Percentiles rank a stretch among this genome's conserved stretches.
Evolutionary conservation across 2,888 invertebrate genomes (phyloP).

Genomic region (Parascotia fuliginaria): DNA sequence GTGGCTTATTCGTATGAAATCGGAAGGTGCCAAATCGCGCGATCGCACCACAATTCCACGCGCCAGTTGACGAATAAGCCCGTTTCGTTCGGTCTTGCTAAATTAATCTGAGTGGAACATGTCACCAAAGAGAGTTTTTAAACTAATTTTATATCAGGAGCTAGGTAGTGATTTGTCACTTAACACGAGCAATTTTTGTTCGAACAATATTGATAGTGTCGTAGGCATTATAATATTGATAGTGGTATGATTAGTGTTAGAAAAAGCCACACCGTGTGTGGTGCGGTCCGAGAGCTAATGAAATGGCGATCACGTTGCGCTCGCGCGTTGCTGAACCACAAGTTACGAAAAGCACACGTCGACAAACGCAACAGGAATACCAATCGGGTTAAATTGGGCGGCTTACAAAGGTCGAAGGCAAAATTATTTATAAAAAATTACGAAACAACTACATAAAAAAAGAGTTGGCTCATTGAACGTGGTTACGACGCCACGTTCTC

Average conservation of each 20-base stretch:
- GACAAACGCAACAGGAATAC: constrained; percentile 77
- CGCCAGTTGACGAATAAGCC: too few species aligned
- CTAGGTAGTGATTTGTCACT: too few species aligned
- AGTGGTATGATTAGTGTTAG: constrained; percentile 47
- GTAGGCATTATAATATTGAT: background rate
- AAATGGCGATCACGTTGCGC: constrained; percentile 69
- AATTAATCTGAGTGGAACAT: too few species aligned
- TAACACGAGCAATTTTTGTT: background rate
- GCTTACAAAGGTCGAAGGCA: constrained; percentile 82
- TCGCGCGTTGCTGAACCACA: constrained; percentile 59
- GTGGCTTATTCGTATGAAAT: too few species aligned
- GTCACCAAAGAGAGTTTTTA: too few species aligned
- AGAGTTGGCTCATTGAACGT: constrained; percentile 83
- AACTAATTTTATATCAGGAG: too few species aligned
- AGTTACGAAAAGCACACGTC: constrained; percentile 78
- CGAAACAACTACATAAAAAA: constrained; percentile 78
- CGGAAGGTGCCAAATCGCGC: too few species aligned
- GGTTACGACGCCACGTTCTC: constrained; percentile 79
- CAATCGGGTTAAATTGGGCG: constrained; percentile 81
- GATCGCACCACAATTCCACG: too few species aligned
- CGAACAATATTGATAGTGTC: background rate
- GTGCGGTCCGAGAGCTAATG: constrained; percentile 38
- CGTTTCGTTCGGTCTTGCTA: too few species aligned
- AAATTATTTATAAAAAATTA: constrained; percentile 82
- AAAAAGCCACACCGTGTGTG: constrained; percentile 42